phyloP scores from a whole-genome alignment of 2,797 vertebrate species.

The Lepilemur septentrionalis region DNA sequence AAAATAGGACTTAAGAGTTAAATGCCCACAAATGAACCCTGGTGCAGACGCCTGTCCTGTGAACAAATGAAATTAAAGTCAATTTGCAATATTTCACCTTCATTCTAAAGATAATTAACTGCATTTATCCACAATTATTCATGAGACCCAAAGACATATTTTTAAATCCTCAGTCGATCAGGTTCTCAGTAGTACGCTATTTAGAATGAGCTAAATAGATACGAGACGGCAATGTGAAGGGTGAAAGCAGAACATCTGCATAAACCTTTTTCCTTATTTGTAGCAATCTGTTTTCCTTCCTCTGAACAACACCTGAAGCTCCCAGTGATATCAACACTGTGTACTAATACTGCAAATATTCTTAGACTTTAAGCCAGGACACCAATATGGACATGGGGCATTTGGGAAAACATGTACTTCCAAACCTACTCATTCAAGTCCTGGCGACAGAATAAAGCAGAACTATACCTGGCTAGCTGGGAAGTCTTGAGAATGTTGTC shows the following conservation, averaged over 20 bases:
- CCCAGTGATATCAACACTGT: fast-evolving
- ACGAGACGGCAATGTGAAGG: background rate
- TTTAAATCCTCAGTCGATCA: background rate
- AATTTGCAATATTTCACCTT: background rate
- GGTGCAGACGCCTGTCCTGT: background rate
- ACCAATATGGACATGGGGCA: background rate
- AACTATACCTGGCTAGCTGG: background rate
- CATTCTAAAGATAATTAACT: background rate
- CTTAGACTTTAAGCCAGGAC: background rate
- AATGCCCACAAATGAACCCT: fast-evolving
- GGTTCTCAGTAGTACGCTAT: fast-evolving
- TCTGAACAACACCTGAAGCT: too few species aligned
- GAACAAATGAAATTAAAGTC: background rate
- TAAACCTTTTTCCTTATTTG: background rate
- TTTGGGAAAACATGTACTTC: background rate
- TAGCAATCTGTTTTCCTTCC: background rate
- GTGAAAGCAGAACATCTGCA: background rate
- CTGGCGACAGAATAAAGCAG: background rate
- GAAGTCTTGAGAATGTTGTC: background rate
- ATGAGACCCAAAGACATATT: background rate
- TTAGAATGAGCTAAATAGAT: background rate
- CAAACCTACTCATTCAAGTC: background rate
- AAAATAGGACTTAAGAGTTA: background rate
- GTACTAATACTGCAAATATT: background rate
- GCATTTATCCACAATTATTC: background rate